A percentile compares a stretch with the other conserved stretches of the same genome.
Evolutionary conservation across 2,888 invertebrate species (phyloP).

Genomic region (Cerceris ruficornis): DNA sequence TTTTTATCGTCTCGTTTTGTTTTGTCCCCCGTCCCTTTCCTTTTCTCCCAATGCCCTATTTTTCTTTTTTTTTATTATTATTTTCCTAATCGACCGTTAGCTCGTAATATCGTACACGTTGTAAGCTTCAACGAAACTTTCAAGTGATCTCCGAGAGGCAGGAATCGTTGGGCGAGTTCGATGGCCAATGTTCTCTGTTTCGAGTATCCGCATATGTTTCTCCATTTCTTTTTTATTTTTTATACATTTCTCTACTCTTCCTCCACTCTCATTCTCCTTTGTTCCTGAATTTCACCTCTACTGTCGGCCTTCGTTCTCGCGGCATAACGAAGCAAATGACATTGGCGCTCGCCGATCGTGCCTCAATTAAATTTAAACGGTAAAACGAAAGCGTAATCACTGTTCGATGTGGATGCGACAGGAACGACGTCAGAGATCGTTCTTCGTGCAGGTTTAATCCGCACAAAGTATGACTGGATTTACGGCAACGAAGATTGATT

Average conservation of each 20-base stretch:
- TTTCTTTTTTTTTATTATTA: conserved; percentile 6
- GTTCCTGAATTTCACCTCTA: not conserved
- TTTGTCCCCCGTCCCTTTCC: conserved; percentile 4
- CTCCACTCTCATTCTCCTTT: conserved; percentile 5
- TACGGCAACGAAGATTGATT: conserved; percentile 53
- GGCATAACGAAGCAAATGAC: conserved; percentile 63
- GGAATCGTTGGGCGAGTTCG: conserved; percentile 69
- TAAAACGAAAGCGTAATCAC: conserved; percentile 27
- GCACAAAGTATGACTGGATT: conserved; percentile 38
- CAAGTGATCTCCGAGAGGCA: conserved; percentile 80
- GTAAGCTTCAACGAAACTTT: conserved; percentile 73
- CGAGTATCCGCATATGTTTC: conserved; percentile 3
- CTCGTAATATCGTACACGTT: conserved; percentile 70
- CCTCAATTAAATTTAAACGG: conserved; percentile 45
- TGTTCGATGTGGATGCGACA: conserved; percentile 40
- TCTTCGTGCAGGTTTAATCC: conserved; percentile 34
- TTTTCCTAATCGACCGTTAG: conserved; percentile 30
- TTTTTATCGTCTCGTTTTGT: conserved; percentile 32
- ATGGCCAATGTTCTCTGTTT: conserved; percentile 61
- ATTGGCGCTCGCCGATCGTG: conserved; percentile 69
- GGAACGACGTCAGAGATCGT: conserved; percentile 23
- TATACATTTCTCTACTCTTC: not conserved
- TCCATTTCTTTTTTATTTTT: not conserved
- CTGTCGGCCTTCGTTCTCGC: conserved; percentile 2
- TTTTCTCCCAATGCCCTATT: not conserved